A percentile compares a stretch with the other conserved stretches of the same genome.
Evolutionary conservation across 2,113 vertebrate species (phyloP).

Genomic region (Enhydra lutris): DNA sequence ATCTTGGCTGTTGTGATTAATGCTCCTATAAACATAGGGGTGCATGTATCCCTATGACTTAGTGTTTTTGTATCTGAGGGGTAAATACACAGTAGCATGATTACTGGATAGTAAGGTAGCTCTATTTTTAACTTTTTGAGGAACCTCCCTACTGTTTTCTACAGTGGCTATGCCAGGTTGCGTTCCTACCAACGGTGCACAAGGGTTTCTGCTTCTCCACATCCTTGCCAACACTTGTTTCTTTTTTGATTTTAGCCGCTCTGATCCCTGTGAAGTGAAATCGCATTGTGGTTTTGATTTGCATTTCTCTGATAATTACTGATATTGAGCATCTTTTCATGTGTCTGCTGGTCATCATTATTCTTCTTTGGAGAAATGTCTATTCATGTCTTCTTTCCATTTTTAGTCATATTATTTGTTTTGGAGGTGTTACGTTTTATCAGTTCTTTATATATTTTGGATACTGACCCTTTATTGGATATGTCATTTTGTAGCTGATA

Average conservation of each 20-base stretch:
- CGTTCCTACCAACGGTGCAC: background rate
- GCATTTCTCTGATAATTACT: background rate
- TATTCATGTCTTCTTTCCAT: background rate
- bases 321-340: background rate
- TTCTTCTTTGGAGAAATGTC: background rate
- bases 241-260: background rate
- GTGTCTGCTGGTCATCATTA: background rate
- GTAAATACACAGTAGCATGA: background rate
- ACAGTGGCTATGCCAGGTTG: background rate
- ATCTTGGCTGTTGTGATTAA: background rate
- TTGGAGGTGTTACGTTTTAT: background rate
- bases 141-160: background rate
- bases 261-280: background rate
- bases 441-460: background rate
- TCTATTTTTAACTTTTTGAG: background rate
- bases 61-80: background rate
- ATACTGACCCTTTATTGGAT: background rate
- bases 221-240: background rate
- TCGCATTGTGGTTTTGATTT: background rate
- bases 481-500: background rate
- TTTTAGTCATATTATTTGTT: background rate
- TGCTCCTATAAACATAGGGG: background rate
- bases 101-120: background rate
- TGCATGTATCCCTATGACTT: background rate
- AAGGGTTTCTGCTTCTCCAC: background rate